Evolutionary conservation across 2,888 invertebrate genomes (phyloP).

Genomic region (Hipparchia sbordonii): DNA sequence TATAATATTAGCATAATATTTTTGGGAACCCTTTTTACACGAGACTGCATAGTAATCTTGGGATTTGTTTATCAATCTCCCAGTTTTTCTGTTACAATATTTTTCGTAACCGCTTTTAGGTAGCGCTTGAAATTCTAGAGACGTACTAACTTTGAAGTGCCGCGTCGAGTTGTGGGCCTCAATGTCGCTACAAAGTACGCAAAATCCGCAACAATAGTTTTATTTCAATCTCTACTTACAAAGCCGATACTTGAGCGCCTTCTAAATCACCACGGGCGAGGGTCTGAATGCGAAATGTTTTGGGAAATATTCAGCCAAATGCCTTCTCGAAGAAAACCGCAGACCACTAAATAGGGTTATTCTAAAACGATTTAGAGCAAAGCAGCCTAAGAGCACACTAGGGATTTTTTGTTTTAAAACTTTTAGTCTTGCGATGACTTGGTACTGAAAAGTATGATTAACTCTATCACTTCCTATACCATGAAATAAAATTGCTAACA

Average conservation of each 20-base stretch:
- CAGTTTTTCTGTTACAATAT: constrained; percentile 8
- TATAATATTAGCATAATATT: background rate
- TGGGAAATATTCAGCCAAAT: constrained; percentile 22
- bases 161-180: background rate
- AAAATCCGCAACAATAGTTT: constrained; percentile 37
- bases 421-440: background rate
- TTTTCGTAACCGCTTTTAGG: background rate
- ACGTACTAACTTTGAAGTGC: constrained; percentile 34
- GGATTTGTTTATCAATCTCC: background rate
- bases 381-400: background rate
- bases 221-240: constrained; percentile 37
- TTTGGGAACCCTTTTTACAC: background rate
- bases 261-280: constrained; percentile 31
- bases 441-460: too few species aligned
- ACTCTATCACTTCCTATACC: background rate
- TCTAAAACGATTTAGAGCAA: constrained; percentile 56
- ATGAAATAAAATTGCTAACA: background rate
- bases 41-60: background rate
- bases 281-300: constrained; percentile 36
- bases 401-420: background rate
- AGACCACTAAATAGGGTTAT: constrained; percentile 52
- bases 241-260: constrained; percentile 35
- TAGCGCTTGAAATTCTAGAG: constrained; percentile 30
- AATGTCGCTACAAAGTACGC: constrained; percentile 30
- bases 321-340: constrained; percentile 20